phyloP scores from a whole-genome alignment of 2,797 vertebrate genomes.

The Micromesistius poutassou region DNA sequence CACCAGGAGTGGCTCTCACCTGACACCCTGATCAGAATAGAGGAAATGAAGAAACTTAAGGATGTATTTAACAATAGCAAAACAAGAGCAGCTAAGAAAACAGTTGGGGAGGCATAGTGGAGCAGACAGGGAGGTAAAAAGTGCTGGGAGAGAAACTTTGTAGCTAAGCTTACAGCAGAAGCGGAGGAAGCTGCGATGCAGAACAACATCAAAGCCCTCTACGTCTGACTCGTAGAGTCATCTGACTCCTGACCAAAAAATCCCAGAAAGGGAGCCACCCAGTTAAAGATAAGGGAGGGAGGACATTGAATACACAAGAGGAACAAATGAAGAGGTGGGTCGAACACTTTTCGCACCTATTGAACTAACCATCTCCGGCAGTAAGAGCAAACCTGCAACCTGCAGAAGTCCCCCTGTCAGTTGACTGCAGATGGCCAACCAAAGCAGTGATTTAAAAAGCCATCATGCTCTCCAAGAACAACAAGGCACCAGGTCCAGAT shows the following conservation, averaged over 20 bases:
- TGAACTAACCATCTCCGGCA: slow-evolving; percentile 21
- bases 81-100: too few relatives aligned
- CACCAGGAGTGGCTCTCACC: too few relatives aligned
- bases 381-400: slow-evolving; percentile 7
- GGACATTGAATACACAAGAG: not conserved
- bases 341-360: slow-evolving; percentile 20
- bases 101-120: too few relatives aligned
- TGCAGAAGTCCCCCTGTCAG: not conserved
- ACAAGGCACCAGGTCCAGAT: slow-evolving; percentile 22
- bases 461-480: not conserved
- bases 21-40: not conserved
- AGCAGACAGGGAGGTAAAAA: not conserved
- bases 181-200: not conserved
- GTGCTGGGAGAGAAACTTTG: not conserved
- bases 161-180: not conserved
- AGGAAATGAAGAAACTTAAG: not conserved
- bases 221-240: not conserved
- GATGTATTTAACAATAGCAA: not conserved
- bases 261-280: slow-evolving; percentile 8
- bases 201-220: not conserved
- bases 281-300: slow-evolving; percentile 18
- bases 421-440: not conserved
- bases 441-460: slow-evolving; percentile 9
- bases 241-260: not conserved
- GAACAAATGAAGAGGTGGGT: slow-evolving; percentile 20